phyloP scores from a whole-genome alignment of 2,888 invertebrate species.

The Thera britannica region DNA sequence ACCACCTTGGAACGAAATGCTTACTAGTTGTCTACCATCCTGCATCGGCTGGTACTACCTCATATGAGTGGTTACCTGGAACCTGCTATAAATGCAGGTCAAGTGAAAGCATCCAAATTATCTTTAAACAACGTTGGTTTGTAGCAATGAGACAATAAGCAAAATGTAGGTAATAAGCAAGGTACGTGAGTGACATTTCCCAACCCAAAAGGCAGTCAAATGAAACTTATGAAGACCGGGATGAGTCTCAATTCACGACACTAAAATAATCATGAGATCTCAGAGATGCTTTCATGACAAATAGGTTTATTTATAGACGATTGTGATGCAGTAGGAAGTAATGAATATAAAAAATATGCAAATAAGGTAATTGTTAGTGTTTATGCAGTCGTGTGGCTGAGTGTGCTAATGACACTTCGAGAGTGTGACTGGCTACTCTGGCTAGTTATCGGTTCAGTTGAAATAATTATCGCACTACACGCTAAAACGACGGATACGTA shows the following conservation, averaged over 20 bases:
- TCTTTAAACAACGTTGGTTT: neutral
- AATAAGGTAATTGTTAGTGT: conserved; percentile 47
- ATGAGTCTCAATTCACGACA: neutral
- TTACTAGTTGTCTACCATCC: neutral
- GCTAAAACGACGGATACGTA: conserved; percentile 39
- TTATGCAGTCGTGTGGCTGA: conserved; percentile 49
- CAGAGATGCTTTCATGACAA: conserved; percentile 11
- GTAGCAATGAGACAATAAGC: neutral
- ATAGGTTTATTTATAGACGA: conserved; percentile 26
- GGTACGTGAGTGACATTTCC: neutral
- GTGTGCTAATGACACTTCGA: conserved; percentile 51
- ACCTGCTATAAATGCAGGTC: neutral
- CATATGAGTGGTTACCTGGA: neutral
- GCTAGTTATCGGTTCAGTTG: conserved; percentile 51
- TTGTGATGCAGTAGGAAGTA: conserved; percentile 29
- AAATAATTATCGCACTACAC: conserved; percentile 60
- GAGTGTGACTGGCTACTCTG: conserved; percentile 19
- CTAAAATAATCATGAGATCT: neutral
- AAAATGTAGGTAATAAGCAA: neutral
- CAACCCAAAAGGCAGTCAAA: neutral
- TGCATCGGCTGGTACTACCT: neutral
- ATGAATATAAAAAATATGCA: conserved; percentile 32
- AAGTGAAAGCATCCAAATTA: too few species aligned
- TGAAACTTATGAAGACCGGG: neutral
- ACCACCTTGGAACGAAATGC: neutral